Evolutionary conservation across 2,113 vertebrate genomes (phyloP).

Genomic region (Cettia cetti): DNA sequence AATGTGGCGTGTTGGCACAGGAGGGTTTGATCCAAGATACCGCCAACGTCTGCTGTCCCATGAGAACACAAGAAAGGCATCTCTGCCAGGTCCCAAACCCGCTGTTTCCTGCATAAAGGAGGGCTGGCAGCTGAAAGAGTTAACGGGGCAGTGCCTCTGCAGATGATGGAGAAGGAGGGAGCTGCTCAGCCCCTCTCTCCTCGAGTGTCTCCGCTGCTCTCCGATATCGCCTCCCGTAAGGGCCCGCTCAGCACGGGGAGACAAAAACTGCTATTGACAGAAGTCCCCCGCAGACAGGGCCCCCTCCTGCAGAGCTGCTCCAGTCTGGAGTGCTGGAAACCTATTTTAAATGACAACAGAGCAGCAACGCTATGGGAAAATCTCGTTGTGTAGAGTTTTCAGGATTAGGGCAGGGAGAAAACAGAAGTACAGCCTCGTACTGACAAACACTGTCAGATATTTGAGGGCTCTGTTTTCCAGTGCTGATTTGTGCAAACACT

Average conservation of each 20-base stretch:
- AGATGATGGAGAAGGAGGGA: background rate
- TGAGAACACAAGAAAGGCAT: background rate
- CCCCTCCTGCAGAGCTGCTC: slow-evolving; percentile 42
- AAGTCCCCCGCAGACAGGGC: background rate
- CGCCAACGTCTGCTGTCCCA: background rate
- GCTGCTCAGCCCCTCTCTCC: background rate
- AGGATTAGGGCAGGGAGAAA: background rate
- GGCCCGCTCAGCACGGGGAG: background rate
- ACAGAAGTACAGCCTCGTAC: background rate
- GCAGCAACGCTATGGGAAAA: background rate
- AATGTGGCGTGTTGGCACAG: background rate
- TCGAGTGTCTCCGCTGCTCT: background rate
- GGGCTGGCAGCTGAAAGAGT: background rate
- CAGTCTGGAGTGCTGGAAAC: background rate
- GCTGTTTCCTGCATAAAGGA: background rate
- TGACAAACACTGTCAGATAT: background rate
- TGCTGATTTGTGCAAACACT: background rate
- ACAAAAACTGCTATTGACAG: slow-evolving; percentile 21
- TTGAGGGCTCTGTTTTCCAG: background rate
- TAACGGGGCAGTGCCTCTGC: background rate
- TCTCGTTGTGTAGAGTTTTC: background rate
- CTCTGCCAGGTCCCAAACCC: background rate
- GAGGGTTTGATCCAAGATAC: background rate
- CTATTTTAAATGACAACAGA: background rate
- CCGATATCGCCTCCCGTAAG: background rate